Evolutionary conservation across 1,140 invertebrate species (phyloP).

Genomic region (Leptonema lineaticorne): DNA sequence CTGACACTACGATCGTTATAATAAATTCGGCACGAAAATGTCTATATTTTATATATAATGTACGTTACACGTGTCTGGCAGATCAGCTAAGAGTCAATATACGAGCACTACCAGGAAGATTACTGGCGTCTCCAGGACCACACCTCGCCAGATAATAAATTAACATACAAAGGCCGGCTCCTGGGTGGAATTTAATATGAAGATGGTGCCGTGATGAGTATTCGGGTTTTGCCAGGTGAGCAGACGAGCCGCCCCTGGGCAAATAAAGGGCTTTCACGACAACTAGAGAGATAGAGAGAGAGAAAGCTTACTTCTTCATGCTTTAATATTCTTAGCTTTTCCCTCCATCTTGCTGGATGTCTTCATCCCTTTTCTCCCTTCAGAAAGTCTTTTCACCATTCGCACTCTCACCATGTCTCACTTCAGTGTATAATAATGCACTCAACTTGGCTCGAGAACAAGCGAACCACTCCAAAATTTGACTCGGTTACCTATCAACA

Average conservation of each 20-base stretch:
- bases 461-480: background rate
- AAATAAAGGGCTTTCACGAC: background rate
- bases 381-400: background rate
- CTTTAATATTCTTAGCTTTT: too few relatives aligned
- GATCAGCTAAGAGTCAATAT: slow-evolving; percentile 9
- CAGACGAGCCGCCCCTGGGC: background rate
- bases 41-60: too few relatives aligned
- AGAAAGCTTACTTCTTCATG: too few relatives aligned
- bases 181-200: slow-evolving; percentile 24
- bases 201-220: slow-evolving; percentile 18
- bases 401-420: background rate
- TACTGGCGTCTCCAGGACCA: background rate
- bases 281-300: background rate
- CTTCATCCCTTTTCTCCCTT: background rate
- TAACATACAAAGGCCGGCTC: slow-evolving; percentile 22
- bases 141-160: slow-evolving; percentile 22
- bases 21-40: too few relatives aligned
- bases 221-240: slow-evolving; percentile 12
- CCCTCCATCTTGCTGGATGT: too few relatives aligned
- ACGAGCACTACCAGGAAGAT: background rate
- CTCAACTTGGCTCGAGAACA: background rate
- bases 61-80: background rate
- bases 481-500: background rate
- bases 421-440: background rate
- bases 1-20: background rate